Evolutionary conservation across 1,140 invertebrate species (phyloP).

Genomic region (Nixonia krombeini): DNA sequence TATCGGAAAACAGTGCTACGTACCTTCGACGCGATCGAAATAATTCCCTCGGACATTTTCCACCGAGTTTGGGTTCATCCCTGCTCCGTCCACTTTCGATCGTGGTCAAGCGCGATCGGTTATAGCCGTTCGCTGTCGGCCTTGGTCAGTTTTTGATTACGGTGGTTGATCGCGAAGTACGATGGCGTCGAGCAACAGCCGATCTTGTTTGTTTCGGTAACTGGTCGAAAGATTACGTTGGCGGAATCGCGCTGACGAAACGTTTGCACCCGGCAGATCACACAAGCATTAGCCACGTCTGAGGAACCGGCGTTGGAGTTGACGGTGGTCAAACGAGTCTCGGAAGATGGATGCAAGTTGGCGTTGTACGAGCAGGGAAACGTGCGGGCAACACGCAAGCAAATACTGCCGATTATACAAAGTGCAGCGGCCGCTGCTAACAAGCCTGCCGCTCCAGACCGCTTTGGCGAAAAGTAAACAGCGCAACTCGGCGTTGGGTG

Average conservation of each 20-base stretch:
- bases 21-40: slow-evolving; percentile 12
- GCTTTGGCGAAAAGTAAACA: slow-evolving; percentile 31
- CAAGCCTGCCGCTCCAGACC: slow-evolving; percentile 28
- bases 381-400: slow-evolving; percentile 74
- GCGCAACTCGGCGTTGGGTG: slow-evolving; percentile 27
- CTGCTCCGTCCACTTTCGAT: too few relatives aligned
- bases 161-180: too few relatives aligned
- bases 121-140: too few relatives aligned
- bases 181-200: too few relatives aligned
- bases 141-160: too few relatives aligned
- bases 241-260: too few relatives aligned
- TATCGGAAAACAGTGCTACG: slow-evolving; percentile 31
- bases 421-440: slow-evolving; percentile 54
- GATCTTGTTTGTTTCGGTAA: too few relatives aligned
- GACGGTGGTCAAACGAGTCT: slow-evolving; percentile 50
- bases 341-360: slow-evolving; percentile 46
- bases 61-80: too few relatives aligned
- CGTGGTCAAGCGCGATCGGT: too few relatives aligned
- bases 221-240: too few relatives aligned
- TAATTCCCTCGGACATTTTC: too few relatives aligned
- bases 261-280: slow-evolving; percentile 52
- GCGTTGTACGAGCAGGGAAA: slow-evolving; percentile 72
- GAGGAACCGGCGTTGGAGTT: slow-evolving; percentile 53
- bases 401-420: slow-evolving; percentile 75
- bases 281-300: slow-evolving; percentile 49